Base-by-base conservation (phyloP, 2,888 invertebrate genomes). In the Coecobrya sp. region DNA sequence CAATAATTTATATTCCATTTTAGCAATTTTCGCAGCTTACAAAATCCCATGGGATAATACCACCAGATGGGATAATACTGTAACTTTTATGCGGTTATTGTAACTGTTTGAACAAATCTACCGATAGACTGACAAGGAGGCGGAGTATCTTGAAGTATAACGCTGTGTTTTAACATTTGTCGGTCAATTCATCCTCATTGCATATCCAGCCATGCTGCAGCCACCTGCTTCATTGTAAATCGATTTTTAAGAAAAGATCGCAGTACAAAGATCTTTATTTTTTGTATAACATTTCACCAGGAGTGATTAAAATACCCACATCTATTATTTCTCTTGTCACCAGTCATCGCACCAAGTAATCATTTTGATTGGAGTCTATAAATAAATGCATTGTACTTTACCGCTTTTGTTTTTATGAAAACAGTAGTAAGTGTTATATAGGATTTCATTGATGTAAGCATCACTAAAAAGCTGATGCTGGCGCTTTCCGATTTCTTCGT, bases 181-280 rank as follows among this genome's bases (percentile, higher is more conserved):
- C 65, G 27, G 65, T 68, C 65, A 68, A 68, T 68, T 68, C 27
- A 7, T 30, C 3, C 65, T 68, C 65, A 30, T 68, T 68, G 36
- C 36, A 36, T 36, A n/a, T 36, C 3, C 36, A 36, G 36, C n/a
- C 59, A n/a, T 22, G 59, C 2, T 62, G 76, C 76, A 76, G 49
- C 76, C 76, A 76, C 76, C 76, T 76, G 76, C 22, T 25, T 76
- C 49, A 49, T 76, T 68, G 22, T 19, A 62, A 42, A 16, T 19
- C 42, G 8, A 42, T 73, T 27, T n/a, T 68, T 36, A 2, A 68
- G 8, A 19, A 25, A 22, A 25, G 16, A 27, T 65, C 27, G 25
- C 65, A 8, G 25, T 65, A 65, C 11, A 25, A 11, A 10, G 4
- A 16, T 27, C 7, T 27, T 65, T 65, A 5, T 10, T 25, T 65